phyloP scores from a whole-genome alignment of 2,797 vertebrate species.

The Dendrocincla fuliginosa region DNA sequence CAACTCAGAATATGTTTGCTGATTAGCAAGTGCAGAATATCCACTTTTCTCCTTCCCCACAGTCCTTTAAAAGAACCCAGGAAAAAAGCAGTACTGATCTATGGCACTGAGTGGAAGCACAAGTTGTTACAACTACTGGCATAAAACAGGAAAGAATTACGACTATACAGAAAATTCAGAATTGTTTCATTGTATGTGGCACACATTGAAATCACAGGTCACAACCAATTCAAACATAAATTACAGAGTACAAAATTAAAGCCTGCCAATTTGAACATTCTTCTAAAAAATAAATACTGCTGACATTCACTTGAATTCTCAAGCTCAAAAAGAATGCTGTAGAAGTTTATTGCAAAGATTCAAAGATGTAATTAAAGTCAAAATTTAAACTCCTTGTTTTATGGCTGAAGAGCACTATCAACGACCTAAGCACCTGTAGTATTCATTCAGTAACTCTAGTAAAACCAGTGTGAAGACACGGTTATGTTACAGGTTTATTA shows the following conservation, averaged over 20 bases:
- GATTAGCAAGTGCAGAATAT: not conserved
- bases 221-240: not conserved
- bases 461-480: not conserved
- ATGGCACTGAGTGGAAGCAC: not conserved
- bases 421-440: not conserved
- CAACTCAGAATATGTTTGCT: accelerated
- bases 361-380: not conserved
- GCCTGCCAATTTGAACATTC: not conserved
- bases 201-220: not conserved
- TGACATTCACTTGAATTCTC: not conserved
- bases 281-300: not conserved
- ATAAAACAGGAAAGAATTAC: not conserved
- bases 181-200: not conserved
- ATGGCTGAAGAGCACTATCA: not conserved
- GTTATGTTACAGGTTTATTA: not conserved
- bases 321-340: not conserved
- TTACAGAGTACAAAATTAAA: not conserved
- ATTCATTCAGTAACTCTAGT: not conserved
- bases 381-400: not conserved
- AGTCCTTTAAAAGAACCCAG: not conserved
- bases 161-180: not conserved
- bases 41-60: not conserved
- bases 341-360: not conserved
- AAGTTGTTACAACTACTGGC: not conserved
- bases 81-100: not conserved